Evolutionary conservation across 2,113 vertebrate species (phyloP), one percentile per base, ranked within the genome.

Genomic region (Galemys pyrenaicus): DNA sequence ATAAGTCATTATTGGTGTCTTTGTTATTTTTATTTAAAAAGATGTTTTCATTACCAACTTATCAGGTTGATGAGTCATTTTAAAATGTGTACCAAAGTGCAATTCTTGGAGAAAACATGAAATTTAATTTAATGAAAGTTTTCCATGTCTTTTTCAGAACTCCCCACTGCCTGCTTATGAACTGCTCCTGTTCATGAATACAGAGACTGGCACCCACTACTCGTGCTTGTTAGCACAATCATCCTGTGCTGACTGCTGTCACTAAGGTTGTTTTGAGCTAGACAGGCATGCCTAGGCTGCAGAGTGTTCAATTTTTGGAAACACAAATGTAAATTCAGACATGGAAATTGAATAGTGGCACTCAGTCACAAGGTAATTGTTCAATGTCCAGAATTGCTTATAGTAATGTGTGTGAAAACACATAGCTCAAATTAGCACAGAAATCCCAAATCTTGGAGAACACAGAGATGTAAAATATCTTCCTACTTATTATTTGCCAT

Each of bases 81-180:
- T 81, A 88, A 95, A 97, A 73, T 86, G n/a, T 77, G 35, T 77
- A 65, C 15, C 37, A 71, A 94, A 81, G 80, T 62, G 11, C 4
- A 67, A 86, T 67, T 35, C 32, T 41, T 39, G 32, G 28, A 11
- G 11, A 19, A 92, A 68, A 17, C 26, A 60, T 44, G 68, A 60
- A 73, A 92, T 89, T 85, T 9, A 37, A 89, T 3, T 70, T 49
- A 65, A 65, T 86, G 82, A 54, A 68, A 71, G 8, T 32, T 62
- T 73, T 41, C 51, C n/a, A 46, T 60, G 24, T 60, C n/a, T 30
- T 56, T 73, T 83, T 51, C n/a, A 39, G 58, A 88, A 54, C 22
- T 71, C 4, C 16, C 19, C 70, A n/a, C n/a, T 22, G 13, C 10
- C 62, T 62, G 32, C 54, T 70, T 51, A 19, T 70, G 41, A 86